Percentiles rank a stretch among this genome's conserved stretches.
Evolutionary conservation across 2,888 invertebrate genomes (phyloP).

Genomic region (Troides oblongomaculatus): DNA sequence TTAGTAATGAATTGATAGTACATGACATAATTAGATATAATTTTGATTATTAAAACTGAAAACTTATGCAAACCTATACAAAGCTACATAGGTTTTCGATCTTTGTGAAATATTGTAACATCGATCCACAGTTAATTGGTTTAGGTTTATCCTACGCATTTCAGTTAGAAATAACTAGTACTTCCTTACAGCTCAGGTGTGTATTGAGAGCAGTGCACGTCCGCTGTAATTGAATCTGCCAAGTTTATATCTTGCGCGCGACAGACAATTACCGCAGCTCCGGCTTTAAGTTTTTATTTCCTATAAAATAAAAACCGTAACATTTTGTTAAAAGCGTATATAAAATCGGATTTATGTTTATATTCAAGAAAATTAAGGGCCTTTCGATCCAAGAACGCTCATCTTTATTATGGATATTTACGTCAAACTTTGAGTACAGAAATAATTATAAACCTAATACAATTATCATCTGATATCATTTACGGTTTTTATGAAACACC

Average conservation of each 20-base stretch:
- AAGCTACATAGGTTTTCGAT: neutral
- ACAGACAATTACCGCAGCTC: conserved; percentile 46
- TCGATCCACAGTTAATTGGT: conserved; percentile 22
- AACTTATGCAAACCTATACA: neutral
- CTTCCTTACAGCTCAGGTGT: conserved; percentile 21
- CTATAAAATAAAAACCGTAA: conserved; percentile 5
- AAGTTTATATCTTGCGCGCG: conserved; percentile 47
- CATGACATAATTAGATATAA: too few species aligned
- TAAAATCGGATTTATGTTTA: neutral
- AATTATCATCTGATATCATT: too few species aligned
- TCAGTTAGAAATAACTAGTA: conserved; percentile 15
- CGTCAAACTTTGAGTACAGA: too few species aligned
- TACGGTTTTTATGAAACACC: too few species aligned
- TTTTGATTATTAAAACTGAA: neutral
- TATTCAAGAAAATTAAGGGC: neutral
- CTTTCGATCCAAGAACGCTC: neutral
- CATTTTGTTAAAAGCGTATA: neutral
- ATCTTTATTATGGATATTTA: neutral
- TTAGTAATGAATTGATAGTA: too few species aligned
- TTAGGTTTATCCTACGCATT: conserved; percentile 1
- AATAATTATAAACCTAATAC: too few species aligned
- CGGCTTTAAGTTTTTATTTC: conserved; percentile 31
- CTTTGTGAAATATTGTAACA: conserved; percentile 10
- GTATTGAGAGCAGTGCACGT: conserved; percentile 1
- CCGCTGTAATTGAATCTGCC: conserved; percentile 60